Percentiles rank a stretch among this genome's conserved stretches.
Evolutionary conservation across 2,797 vertebrate genomes (phyloP).

Genomic region (Botia almorhae): DNA sequence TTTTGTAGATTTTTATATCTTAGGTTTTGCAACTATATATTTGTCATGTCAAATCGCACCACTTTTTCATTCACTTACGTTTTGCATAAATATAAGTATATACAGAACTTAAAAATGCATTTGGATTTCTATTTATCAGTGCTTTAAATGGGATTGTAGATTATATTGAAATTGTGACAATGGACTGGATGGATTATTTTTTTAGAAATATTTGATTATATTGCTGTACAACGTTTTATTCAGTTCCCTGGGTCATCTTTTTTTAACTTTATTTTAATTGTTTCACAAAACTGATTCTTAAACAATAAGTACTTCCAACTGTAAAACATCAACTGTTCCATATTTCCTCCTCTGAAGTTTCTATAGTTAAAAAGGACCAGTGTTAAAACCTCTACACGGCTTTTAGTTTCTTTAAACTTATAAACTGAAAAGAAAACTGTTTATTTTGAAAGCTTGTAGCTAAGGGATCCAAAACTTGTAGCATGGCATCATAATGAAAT

Average conservation of each 20-base stretch:
- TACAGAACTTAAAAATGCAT: slow-evolving; percentile 65
- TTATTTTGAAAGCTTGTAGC: not conserved
- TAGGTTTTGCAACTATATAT: slow-evolving; percentile 59
- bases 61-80: slow-evolving; percentile 56
- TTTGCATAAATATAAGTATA: slow-evolving; percentile 71
- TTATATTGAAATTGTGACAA: slow-evolving; percentile 70
- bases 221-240: slow-evolving; percentile 75
- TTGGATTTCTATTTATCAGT: slow-evolving; percentile 82
- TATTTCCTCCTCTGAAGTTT: not conserved
- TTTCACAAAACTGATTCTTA: slow-evolving; percentile 41
- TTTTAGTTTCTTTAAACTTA: not conserved
- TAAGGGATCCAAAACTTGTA: not conserved
- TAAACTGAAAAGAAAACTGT: no score
- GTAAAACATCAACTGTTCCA: not conserved
- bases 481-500: not conserved
- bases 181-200: slow-evolving; percentile 45
- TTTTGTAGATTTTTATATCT: slow-evolving; percentile 67
- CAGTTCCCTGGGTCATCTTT: slow-evolving; percentile 67
- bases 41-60: slow-evolving; percentile 67
- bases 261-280: slow-evolving; percentile 43
- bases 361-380: not conserved
- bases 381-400: not conserved
- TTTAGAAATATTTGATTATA: slow-evolving; percentile 64
- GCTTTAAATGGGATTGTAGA: slow-evolving; percentile 73
- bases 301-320: slow-evolving; percentile 2